Evolutionary conservation across 1,140 invertebrate genomes (phyloP).

Genomic region (Lanistes nyassanus): DNA sequence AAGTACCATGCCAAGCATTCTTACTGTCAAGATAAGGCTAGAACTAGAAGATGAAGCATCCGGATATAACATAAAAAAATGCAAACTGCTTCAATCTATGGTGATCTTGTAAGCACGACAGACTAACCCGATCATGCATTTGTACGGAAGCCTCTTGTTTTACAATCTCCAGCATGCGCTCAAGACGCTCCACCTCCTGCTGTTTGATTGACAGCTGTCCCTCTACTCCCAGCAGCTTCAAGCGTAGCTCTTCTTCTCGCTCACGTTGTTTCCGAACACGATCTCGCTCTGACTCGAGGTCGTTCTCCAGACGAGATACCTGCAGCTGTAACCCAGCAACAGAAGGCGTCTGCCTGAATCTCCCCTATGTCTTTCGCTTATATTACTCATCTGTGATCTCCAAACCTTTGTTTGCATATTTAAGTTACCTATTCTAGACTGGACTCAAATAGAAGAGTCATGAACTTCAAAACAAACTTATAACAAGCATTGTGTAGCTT

Average conservation of each 20-base stretch:
- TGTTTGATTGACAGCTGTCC: slow-evolving; percentile 49
- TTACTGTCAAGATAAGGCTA: too few species aligned
- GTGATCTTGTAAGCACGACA: neutral
- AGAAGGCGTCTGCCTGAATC: neutral
- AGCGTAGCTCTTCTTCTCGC: slow-evolving; percentile 46
- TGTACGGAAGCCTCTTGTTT: slow-evolving; percentile 55
- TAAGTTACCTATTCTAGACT: neutral
- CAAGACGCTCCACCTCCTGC: slow-evolving; percentile 50
- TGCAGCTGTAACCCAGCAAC: slow-evolving; percentile 26
- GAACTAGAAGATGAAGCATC: too few species aligned
- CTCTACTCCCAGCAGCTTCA: slow-evolving; percentile 45
- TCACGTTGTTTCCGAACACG: slow-evolving; percentile 39
- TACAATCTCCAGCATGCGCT: slow-evolving; percentile 53
- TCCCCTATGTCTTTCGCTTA: neutral
- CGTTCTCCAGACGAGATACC: slow-evolving; percentile 34
- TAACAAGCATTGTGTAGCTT: too few species aligned
- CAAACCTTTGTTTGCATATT: neutral
- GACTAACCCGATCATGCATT: slow-evolving; percentile 50
- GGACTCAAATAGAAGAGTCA: too few species aligned
- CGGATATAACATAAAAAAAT: too few species aligned
- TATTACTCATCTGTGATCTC: neutral
- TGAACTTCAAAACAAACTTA: too few species aligned
- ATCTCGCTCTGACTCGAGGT: slow-evolving; percentile 50
- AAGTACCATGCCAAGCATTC: too few species aligned
- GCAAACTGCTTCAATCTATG: too few species aligned